phyloP scores from a whole-genome alignment of 2,113 vertebrate genomes.

The Seriola rivoliana region DNA sequence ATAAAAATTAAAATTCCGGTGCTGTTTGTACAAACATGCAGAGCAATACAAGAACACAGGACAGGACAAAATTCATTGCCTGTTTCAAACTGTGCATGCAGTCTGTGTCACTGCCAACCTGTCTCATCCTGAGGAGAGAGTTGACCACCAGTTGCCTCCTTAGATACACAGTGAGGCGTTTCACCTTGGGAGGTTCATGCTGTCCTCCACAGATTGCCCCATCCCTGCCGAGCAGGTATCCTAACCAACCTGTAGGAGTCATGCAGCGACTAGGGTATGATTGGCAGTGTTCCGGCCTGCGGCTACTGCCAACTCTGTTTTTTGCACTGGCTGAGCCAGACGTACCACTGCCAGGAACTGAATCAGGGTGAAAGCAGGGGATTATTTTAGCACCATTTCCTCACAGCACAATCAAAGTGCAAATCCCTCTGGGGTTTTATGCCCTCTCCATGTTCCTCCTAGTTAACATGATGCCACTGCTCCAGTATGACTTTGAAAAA shows the following conservation, averaged over 20 bases:
- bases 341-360: conserved; percentile 19
- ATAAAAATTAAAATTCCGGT: neutral
- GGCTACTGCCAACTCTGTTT: conserved; percentile 49
- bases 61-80: neutral
- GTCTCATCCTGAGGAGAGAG: conserved; percentile 9
- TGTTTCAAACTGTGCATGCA: conserved; percentile 3
- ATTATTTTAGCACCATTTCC: conserved; percentile 38
- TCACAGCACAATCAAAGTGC: conserved; percentile 13
- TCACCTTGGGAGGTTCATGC: conserved; percentile 18
- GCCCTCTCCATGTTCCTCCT: neutral
- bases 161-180: conserved; percentile 12
- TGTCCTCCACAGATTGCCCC: conserved; percentile 23
- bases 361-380: conserved; percentile 7
- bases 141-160: conserved; percentile 32
- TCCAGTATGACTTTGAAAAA: neutral
- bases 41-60: neutral
- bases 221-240: conserved; percentile 26
- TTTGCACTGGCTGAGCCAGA: conserved; percentile 36
- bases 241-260: conserved; percentile 47
- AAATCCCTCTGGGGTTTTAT: conserved; percentile 10
- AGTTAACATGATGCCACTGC: neutral
- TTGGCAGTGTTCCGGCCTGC: conserved; percentile 35
- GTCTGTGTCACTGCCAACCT: neutral
- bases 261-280: conserved; percentile 15
- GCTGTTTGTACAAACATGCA: neutral